Conservation (phyloP, 1,140 invertebrate species). For the Calycopis cecrops region DNA sequence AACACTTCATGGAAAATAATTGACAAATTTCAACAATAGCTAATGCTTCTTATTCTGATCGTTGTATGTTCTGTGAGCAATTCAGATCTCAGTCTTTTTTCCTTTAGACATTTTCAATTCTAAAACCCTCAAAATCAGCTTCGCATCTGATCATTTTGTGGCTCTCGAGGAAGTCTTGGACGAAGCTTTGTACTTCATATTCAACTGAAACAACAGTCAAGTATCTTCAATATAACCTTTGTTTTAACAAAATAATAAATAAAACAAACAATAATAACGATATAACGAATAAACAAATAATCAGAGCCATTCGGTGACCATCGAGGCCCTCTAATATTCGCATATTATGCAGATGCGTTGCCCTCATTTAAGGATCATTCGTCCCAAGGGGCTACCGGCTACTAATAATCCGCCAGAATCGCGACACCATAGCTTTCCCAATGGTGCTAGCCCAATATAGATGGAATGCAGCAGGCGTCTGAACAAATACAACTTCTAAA, state of each 20-base stretch:
- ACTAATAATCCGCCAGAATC: background rate
- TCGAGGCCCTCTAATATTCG: too few species aligned
- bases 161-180: slow-evolving; percentile 60
- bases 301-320: too few species aligned
- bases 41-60: too few species aligned
- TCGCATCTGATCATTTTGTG: slow-evolving; percentile 64
- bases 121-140: slow-evolving; percentile 64
- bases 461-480: too few species aligned
- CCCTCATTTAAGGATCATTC: background rate
- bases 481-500: too few species aligned
- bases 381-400: background rate
- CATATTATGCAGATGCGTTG: too few species aligned
- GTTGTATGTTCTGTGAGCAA: too few species aligned
- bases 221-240: slow-evolving; percentile 9
- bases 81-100: background rate
- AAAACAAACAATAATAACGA: background rate
- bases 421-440: background rate
- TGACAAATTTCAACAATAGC: too few species aligned
- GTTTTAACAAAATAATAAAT: slow-evolving; percentile 6
- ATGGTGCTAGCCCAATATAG: too few species aligned
- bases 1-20: too few species aligned
- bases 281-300: too few species aligned
- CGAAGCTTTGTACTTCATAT: slow-evolving; percentile 66
- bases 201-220: slow-evolving; percentile 54
- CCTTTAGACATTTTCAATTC: slow-evolving; percentile 48